Conservation (phyloP, 2,797 vertebrate species). For the Hozukius guyotensis region DNA sequence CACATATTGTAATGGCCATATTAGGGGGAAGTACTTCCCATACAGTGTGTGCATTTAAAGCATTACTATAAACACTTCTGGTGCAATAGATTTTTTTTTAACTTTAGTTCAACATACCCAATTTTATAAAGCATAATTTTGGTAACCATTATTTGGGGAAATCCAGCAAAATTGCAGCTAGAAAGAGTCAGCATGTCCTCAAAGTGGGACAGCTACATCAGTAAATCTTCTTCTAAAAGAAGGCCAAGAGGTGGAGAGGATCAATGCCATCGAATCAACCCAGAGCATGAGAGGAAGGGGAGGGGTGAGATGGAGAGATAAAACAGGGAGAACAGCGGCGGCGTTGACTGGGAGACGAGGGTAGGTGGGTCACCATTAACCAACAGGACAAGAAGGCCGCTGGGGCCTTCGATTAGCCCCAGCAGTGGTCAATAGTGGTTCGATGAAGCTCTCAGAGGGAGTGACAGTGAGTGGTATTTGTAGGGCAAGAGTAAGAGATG, state of each 20-base stretch:
- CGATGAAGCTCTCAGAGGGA: slow-evolving; percentile 48
- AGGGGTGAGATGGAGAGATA: slow-evolving; percentile 46
- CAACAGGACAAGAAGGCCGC: slow-evolving; percentile 61
- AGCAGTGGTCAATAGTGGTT: slow-evolving; percentile 63
- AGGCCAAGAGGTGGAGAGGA: slow-evolving; percentile 58
- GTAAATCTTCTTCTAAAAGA: slow-evolving; percentile 56
- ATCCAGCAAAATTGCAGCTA: background rate
- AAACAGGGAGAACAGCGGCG: background rate
- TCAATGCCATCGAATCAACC: slow-evolving; percentile 66
- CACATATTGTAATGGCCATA: too few relatives aligned
- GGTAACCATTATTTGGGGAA: background rate
- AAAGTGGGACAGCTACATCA: slow-evolving; percentile 33
- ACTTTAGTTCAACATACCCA: background rate
- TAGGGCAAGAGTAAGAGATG: slow-evolving; percentile 38
- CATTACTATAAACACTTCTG: background rate
- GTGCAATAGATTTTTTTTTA: background rate
- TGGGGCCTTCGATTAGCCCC: slow-evolving; percentile 68
- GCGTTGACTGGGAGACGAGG: slow-evolving; percentile 13
- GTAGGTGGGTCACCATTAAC: slow-evolving; percentile 68
- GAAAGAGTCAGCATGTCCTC: background rate
- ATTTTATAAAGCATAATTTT: background rate
- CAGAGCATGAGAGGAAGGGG: slow-evolving; percentile 28
- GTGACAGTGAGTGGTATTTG: slow-evolving; percentile 56
- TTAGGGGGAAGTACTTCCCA: too few relatives aligned
- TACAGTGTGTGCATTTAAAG: too few relatives aligned